Evolutionary conservation across 2,888 invertebrate genomes (phyloP).

Genomic region (Rhingia campestris): DNA sequence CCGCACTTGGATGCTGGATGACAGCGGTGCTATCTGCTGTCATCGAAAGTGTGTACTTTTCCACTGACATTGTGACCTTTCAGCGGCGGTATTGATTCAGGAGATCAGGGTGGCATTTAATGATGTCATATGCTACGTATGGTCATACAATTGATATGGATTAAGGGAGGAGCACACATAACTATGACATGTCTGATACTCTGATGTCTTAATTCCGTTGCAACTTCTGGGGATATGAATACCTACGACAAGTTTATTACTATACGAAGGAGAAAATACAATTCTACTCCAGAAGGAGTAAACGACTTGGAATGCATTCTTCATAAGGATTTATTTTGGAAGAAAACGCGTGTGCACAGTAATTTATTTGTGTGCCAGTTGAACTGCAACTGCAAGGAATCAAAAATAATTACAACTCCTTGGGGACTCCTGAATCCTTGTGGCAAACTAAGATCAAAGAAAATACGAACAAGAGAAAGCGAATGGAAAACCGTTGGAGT

Average conservation of each 20-base stretch:
- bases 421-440: constrained; percentile 4
- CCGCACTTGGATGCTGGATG: neutral
- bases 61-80: constrained; percentile 6
- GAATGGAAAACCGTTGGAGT: neutral
- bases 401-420: constrained; percentile 36
- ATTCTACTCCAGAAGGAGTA: neutral
- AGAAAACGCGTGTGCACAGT: neutral
- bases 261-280: neutral
- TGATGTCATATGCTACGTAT: too few relatives aligned
- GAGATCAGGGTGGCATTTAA: too few relatives aligned
- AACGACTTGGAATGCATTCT: constrained; percentile 9
- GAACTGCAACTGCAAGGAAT: constrained; percentile 29
- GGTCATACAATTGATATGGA: too few relatives aligned
- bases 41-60: neutral
- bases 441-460: constrained; percentile 31
- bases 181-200: too few relatives aligned
- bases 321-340: neutral
- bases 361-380: neutral
- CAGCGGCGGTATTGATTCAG: neutral
- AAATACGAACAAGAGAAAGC: neutral
- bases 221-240: too few relatives aligned
- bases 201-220: too few relatives aligned
- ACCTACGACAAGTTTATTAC: neutral
- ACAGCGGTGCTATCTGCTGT: too few relatives aligned
- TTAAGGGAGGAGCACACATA: too few relatives aligned